phyloP scores from a whole-genome alignment of 2,113 vertebrate genomes.

The Gymnarchus niloticus region DNA sequence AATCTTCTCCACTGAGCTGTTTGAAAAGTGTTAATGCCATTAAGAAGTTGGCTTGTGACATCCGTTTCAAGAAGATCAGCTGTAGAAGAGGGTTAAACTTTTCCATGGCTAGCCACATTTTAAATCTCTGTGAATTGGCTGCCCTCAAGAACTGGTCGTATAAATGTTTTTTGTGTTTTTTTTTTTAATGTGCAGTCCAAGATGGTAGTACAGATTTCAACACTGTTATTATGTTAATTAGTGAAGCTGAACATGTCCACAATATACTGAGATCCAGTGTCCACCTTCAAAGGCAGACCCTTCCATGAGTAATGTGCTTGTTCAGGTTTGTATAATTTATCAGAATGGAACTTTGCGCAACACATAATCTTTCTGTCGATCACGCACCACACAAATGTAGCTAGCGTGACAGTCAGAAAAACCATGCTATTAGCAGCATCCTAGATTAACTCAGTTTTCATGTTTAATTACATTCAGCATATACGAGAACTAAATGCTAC shows the following conservation, averaged over 20 bases:
- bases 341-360: background rate
- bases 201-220: background rate
- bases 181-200: background rate
- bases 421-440: background rate
- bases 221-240: background rate
- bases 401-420: background rate
- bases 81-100: background rate
- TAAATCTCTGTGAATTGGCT: background rate
- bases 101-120: background rate
- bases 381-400: background rate
- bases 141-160: background rate
- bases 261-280: background rate
- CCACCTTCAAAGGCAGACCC: background rate
- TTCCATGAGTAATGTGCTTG: background rate
- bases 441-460: background rate
- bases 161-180: background rate
- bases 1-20: background rate
- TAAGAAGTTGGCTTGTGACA: background rate
- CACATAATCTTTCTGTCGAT: background rate
- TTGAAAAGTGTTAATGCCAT: conserved; percentile 11
- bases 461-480: background rate
- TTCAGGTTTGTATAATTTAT: background rate
- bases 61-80: background rate
- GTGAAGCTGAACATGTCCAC: background rate
- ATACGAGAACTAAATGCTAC: background rate